Evolutionary conservation across 64 coral and sea anemone genomes (phyloP), one percentile per base, ranked within the genome.

Genomic region (Stichodactyla helianthus): DNA sequence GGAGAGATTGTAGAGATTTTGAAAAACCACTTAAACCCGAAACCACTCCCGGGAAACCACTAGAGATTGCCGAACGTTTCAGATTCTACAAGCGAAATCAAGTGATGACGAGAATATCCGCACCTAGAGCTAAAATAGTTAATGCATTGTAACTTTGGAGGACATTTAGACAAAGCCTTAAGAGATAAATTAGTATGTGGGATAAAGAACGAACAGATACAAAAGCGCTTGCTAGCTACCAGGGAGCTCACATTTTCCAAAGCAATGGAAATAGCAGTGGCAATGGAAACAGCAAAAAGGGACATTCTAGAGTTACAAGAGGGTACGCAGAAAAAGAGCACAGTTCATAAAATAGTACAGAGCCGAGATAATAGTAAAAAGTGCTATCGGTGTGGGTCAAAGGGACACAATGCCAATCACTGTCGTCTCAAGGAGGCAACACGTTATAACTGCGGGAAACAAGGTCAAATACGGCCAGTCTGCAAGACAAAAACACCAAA

Each of bases 161-260:
- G 19, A 10, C 50, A 64, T 50, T 59, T 19, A 13, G 28, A 70
- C n/a, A 53, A 60, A 77, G 53, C 54, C 0, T 57, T n/a, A 79
- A 25, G 44, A 82, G 67, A 16, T 1, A 31, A 31, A 31, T 31
- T 31, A 31, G 28, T 31, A 31, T 31, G 28, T 31, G 28, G 28
- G 28, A 67, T 80, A 61, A 86, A 82, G 11, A 62, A 86, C 50
- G 35, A 85, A 23, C 23, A 65, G 62, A 86, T 81, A 8, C 84
- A 91, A 60, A 57, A 57, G 2, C 55, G 55, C 13, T 57, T 57
- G 55, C 55, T 57, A 57, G 55, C 55, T 57, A 57, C 55, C 7
- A 57, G 55, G 55, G 55, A 57, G 7, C 55, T 57, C 7, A 57
- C 55, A 57, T 57, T 59, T 27, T 17, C 15, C n/a, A 85, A 91